Evolutionary conservation across 2,888 invertebrate species (phyloP).

Genomic region (Synergus japonicus): DNA sequence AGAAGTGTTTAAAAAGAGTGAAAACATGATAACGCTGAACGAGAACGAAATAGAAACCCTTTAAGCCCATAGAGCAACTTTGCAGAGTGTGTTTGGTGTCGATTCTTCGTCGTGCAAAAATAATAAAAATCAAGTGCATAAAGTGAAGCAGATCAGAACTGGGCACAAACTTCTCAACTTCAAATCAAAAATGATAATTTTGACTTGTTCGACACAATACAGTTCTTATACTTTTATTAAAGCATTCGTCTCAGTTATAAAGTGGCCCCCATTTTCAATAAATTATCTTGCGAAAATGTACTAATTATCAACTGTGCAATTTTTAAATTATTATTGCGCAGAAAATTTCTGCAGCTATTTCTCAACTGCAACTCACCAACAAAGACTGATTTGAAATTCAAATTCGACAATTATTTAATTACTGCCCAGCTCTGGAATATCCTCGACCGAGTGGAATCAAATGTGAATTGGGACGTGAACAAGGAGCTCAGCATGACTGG

Average conservation of each 20-base stretch:
- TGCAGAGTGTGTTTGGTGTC: constrained; percentile 13
- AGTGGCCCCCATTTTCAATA: no score
- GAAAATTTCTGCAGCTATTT: background rate
- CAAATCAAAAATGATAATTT: background rate
- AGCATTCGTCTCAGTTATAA: no score
- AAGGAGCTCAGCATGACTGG: constrained; percentile 85
- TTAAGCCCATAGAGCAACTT: constrained; percentile 33
- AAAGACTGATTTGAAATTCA: background rate
- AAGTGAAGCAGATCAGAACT: background rate
- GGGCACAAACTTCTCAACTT: background rate
- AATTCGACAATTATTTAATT: background rate
- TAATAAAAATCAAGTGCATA: background rate
- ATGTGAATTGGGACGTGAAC: constrained; percentile 91
- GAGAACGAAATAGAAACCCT: background rate
- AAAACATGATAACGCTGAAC: constrained; percentile 3
- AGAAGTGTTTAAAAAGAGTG: background rate
- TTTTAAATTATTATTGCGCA: background rate
- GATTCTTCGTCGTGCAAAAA: background rate
- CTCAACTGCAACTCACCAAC: background rate
- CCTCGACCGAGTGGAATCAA: constrained; percentile 76
- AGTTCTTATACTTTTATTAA: background rate
- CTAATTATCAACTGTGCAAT: no score
- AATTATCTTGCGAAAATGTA: no score
- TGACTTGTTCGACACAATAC: background rate
- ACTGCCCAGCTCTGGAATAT: background rate